Evolutionary conservation across 2,888 invertebrate species (phyloP).

Genomic region (Zootermopsis nevadensis): DNA sequence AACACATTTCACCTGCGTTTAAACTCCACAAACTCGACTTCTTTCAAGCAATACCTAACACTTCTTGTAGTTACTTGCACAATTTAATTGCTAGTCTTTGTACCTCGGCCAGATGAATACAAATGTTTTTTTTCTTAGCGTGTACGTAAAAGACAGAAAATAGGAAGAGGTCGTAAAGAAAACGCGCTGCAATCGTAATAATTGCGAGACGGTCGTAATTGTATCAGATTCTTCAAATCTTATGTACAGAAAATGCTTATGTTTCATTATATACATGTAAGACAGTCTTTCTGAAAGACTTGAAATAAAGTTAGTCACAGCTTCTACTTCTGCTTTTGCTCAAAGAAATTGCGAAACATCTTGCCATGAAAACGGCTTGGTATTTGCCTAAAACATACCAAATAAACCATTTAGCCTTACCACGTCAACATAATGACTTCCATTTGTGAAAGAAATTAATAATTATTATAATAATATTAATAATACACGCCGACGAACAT

Average conservation of each 20-base stretch:
- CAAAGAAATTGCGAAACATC: slow-evolving; percentile 14
- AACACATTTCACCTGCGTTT: slow-evolving; percentile 1
- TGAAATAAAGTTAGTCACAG: slow-evolving; percentile 24
- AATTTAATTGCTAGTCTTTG: slow-evolving; percentile 18
- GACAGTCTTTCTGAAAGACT: slow-evolving; percentile 31
- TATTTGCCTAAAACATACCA: not conserved
- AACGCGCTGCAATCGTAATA: not conserved
- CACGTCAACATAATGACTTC: not conserved
- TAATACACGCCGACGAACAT: not conserved
- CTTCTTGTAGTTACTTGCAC: not conserved
- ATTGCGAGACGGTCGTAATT: slow-evolving; percentile 14
- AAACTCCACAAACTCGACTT: not conserved
- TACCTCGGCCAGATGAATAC: slow-evolving; percentile 18
- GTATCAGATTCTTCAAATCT: slow-evolving; percentile 13
- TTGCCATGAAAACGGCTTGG: not conserved
- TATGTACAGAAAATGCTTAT: slow-evolving; percentile 19
- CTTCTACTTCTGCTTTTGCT: not conserved
- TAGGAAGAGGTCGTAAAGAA: slow-evolving; percentile 2
- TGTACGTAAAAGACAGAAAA: not conserved
- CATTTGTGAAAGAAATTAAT: not conserved
- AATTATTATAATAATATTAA: too few relatives aligned
- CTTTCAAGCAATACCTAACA: not conserved
- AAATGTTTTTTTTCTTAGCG: not conserved
- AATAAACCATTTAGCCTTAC: not conserved
- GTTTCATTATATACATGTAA: slow-evolving; percentile 1